These are phyloP conservation scores for Anoplopoma fimbria DNA, from an alignment of 2,113 vertebrate genomes.

Conservation along the genomic window DNA sequence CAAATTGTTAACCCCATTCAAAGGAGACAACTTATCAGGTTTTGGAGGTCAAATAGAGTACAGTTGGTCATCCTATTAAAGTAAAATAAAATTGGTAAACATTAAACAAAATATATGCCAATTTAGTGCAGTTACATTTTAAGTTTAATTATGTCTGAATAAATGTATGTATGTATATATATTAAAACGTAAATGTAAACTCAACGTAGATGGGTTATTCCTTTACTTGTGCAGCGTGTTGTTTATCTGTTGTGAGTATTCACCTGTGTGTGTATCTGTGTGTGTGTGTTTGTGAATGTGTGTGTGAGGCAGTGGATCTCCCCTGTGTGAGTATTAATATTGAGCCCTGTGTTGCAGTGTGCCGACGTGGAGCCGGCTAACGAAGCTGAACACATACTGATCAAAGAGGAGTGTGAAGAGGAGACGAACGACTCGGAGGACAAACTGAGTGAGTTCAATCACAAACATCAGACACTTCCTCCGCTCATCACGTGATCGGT, in stretches of 20 bases:
- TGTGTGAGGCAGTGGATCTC: background rate
- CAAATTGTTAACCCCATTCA: background rate
- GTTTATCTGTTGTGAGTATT: background rate
- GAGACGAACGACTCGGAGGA: slow-evolving; percentile 30
- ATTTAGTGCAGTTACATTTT: background rate
- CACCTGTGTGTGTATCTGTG: background rate
- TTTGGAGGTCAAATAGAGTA: background rate
- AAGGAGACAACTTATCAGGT: background rate
- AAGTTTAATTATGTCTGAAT: too few relatives aligned
- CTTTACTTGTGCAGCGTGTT: background rate
- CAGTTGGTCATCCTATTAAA: background rate
- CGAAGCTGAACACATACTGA: slow-evolving; percentile 22
- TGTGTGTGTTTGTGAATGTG: too few relatives aligned
- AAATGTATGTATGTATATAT: too few relatives aligned
- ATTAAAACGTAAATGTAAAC: too few relatives aligned
- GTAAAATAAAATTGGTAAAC: background rate
- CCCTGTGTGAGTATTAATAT: background rate
- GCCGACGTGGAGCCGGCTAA: slow-evolving; percentile 11
- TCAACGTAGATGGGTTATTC: background rate
- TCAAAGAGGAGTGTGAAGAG: slow-evolving; percentile 68
- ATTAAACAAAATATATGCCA: background rate
- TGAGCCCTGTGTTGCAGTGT: slow-evolving; percentile 32
- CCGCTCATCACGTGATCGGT: background rate
- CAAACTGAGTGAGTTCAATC: slow-evolving; percentile 49
- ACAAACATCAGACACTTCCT: background rate